A percentile compares a stretch with the other conserved stretches of the same genome.
Evolutionary conservation across 1,140 invertebrate genomes (phyloP).

Genomic region (Heliconius hermathena): DNA sequence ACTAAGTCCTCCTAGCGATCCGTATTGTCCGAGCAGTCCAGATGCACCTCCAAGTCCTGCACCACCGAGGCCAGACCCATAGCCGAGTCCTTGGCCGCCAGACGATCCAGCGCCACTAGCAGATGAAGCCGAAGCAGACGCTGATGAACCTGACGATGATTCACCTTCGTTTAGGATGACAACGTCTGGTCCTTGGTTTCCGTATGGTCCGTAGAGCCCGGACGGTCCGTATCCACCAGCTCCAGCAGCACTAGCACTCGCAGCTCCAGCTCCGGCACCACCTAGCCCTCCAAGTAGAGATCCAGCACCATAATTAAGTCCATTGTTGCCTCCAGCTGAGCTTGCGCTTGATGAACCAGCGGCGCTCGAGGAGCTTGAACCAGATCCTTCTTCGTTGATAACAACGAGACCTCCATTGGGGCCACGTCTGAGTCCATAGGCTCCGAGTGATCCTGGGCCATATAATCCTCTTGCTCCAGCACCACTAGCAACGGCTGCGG

Average conservation of each 20-base stretch:
- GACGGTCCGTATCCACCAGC: neutral
- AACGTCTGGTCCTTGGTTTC: constrained; percentile 23
- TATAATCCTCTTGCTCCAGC: neutral
- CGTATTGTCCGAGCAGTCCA: neutral
- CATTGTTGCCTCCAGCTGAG: neutral
- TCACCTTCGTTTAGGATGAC: constrained; percentile 13
- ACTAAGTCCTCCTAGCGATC: neutral
- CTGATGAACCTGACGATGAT: constrained; percentile 13
- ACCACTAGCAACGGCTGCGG: constrained; percentile 14
- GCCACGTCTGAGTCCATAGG: neutral
- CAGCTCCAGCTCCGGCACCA: neutral
- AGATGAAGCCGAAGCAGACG: neutral
- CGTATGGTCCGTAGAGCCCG: constrained; percentile 26
- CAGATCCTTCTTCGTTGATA: neutral
- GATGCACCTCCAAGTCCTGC: neutral
- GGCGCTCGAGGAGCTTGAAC: constrained; percentile 17
- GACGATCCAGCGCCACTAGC: constrained; percentile 13
- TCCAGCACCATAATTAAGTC: neutral
- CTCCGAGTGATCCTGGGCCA: constrained; percentile 1
- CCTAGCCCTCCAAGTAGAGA: neutral
- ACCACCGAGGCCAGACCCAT: neutral
- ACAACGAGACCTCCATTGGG: neutral
- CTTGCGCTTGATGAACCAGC: constrained; percentile 9
- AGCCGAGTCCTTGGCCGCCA: constrained; percentile 7
- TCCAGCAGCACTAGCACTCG: neutral